Evolutionary conservation across 2,888 invertebrate genomes (phyloP).

Genomic region (Lapara coniferarum): DNA sequence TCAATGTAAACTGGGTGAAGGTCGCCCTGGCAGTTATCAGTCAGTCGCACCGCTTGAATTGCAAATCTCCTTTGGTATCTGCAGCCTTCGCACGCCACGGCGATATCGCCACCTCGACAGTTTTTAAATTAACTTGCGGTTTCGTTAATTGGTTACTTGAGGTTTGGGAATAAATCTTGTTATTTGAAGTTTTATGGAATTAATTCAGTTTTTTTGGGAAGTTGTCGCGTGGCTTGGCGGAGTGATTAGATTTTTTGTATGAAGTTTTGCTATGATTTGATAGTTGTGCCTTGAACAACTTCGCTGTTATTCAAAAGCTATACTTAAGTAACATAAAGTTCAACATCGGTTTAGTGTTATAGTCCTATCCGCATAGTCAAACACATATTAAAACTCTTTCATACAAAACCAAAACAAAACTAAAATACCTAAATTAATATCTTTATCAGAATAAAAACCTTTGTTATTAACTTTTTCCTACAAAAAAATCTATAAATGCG

Average conservation of each 20-base stretch:
- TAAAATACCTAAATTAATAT: background rate
- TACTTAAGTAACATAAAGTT: too few species aligned
- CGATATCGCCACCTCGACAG: conserved; percentile 48
- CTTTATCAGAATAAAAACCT: background rate
- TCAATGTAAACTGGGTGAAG: conserved; percentile 17
- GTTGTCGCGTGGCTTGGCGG: too few species aligned
- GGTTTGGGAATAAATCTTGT: conserved; percentile 8
- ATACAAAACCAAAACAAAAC: too few species aligned
- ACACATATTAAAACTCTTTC: too few species aligned
- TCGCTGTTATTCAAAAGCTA: too few species aligned
- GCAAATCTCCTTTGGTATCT: conserved; percentile 50
- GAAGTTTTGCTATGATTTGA: too few species aligned
- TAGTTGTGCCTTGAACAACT: too few species aligned
- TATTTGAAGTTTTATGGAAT: background rate
- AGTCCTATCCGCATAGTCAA: too few species aligned
- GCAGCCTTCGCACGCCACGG: conserved; percentile 54
- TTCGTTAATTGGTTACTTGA: conserved; percentile 20
- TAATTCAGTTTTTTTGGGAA: too few species aligned
- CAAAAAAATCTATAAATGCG: conserved; percentile 20
- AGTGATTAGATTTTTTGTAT: too few species aligned
- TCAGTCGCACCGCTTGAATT: conserved; percentile 47
- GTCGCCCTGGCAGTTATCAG: conserved; percentile 2
- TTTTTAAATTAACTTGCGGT: conserved; percentile 20
- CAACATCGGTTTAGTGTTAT: too few species aligned
- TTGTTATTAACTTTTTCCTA: background rate